A percentile compares a stretch with the other conserved stretches of the same genome.
phyloP scores from a whole-genome alignment of 2,888 invertebrate genomes.

The Ferdinandea cuprea region DNA sequence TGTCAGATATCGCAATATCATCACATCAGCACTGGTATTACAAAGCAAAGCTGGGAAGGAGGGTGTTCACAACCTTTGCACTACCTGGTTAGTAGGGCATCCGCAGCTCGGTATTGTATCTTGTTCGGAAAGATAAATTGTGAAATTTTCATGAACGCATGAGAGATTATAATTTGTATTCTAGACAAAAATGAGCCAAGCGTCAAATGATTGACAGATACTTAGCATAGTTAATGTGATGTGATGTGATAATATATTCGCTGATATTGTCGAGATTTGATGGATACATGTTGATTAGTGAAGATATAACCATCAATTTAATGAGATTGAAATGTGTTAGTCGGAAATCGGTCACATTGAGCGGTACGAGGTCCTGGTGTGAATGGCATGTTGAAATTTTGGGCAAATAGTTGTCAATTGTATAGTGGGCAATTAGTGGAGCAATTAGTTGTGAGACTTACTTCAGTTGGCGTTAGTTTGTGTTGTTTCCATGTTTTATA shows the following conservation, averaged over 20 bases:
- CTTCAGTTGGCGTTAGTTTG: too few species aligned
- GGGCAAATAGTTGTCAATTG: too few species aligned
- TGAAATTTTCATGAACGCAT: slow-evolving; percentile 62
- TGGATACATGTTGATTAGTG: neutral
- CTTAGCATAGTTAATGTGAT: neutral
- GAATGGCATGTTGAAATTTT: too few species aligned
- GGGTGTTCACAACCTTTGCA: slow-evolving; percentile 48
- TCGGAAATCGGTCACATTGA: too few species aligned
- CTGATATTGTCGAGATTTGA: neutral
- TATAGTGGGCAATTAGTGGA: too few species aligned
- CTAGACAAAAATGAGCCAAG: slow-evolving; percentile 53
- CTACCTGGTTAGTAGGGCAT: slow-evolving; percentile 65
- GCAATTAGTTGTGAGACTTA: too few species aligned
- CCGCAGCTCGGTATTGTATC: neutral
- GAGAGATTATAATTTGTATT: slow-evolving; percentile 61
- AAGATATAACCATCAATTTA: too few species aligned
- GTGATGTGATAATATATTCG: slow-evolving; percentile 6
- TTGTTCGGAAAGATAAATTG: slow-evolving; percentile 49
- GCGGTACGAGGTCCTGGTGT: too few species aligned
- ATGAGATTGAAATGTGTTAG: too few species aligned
- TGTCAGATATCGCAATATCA: slow-evolving; percentile 57
- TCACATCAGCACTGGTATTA: slow-evolving; percentile 13
- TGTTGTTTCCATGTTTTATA: too few species aligned
- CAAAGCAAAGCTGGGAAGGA: slow-evolving; percentile 43
- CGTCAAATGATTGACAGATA: slow-evolving; percentile 64